Evolutionary conservation across 2,113 vertebrate genomes (phyloP).

Genomic region (Tragulus kanchil): DNA sequence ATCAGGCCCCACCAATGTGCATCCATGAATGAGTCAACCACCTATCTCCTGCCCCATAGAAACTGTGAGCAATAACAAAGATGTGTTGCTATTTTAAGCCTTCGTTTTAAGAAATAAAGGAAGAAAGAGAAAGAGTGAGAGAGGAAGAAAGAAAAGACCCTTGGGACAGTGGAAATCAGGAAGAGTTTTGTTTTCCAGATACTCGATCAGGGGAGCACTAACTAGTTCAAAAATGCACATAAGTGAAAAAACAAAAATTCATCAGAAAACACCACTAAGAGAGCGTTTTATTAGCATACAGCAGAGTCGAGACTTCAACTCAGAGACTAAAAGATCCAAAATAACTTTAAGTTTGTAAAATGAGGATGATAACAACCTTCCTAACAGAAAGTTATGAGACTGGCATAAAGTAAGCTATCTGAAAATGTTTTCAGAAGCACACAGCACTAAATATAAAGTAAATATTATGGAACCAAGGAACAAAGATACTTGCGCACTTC

Average conservation of each 20-base stretch:
- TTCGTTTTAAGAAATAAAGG: background rate
- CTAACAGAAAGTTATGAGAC: background rate
- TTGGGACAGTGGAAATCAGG: background rate
- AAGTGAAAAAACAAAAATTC: background rate
- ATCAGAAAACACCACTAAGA: background rate
- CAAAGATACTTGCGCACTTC: background rate
- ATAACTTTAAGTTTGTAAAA: background rate
- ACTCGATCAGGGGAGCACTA: background rate
- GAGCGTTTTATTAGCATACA: background rate
- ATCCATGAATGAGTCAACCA: background rate
- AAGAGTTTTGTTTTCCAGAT: conserved; percentile 8
- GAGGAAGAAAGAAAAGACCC: background rate
- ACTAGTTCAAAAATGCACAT: background rate
- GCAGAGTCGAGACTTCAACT: background rate
- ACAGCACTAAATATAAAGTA: background rate
- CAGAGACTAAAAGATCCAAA: background rate
- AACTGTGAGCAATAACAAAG: background rate
- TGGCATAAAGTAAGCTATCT: background rate
- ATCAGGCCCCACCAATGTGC: background rate
- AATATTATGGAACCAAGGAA: background rate
- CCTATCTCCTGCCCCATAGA: background rate
- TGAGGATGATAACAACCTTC: background rate
- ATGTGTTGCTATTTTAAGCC: background rate
- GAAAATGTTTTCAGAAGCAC: background rate
- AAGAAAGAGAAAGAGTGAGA: background rate